Evolutionary conservation across 2,888 invertebrate genomes (phyloP).

Genomic region (Nycteola revayana): DNA sequence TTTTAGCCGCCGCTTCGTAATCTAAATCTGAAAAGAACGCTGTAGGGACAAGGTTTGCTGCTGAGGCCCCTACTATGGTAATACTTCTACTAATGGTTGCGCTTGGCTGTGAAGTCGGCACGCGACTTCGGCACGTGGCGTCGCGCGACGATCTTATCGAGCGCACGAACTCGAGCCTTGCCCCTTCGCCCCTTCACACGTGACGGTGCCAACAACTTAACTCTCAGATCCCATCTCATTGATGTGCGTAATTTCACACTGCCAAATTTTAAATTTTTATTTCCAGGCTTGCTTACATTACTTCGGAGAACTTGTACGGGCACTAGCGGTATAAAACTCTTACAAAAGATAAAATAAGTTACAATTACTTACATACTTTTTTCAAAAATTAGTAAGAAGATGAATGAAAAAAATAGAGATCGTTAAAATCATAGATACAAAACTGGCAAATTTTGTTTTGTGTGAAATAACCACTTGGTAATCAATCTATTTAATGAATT

Average conservation of each 20-base stretch:
- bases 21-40: slow-evolving; percentile 40
- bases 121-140: slow-evolving; percentile 71
- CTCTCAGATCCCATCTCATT: slow-evolving; percentile 66
- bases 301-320: slow-evolving; percentile 1
- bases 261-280: slow-evolving; percentile 38
- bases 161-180: slow-evolving; percentile 71
- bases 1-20: slow-evolving; percentile 33
- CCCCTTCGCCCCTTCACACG: slow-evolving; percentile 79
- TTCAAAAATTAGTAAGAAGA: too few species aligned
- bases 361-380: too few species aligned
- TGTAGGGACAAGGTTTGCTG: slow-evolving; percentile 41
- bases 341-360: too few species aligned
- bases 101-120: slow-evolving; percentile 45
- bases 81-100: slow-evolving; percentile 51
- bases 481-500: too few species aligned
- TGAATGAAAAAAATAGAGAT: too few species aligned
- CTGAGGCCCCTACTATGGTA: slow-evolving; percentile 15
- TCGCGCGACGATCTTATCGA: slow-evolving; percentile 64
- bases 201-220: slow-evolving; percentile 63
- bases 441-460: too few species aligned
- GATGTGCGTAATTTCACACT: slow-evolving; percentile 55
- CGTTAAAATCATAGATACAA: too few species aligned
- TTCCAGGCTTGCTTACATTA: slow-evolving; percentile 23
- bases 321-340: too few species aligned
- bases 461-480: too few species aligned